Evolutionary conservation across 2,113 vertebrate species (phyloP), one percentile per base, ranked within the genome.

Genomic region (Lamprotornis superbus): DNA sequence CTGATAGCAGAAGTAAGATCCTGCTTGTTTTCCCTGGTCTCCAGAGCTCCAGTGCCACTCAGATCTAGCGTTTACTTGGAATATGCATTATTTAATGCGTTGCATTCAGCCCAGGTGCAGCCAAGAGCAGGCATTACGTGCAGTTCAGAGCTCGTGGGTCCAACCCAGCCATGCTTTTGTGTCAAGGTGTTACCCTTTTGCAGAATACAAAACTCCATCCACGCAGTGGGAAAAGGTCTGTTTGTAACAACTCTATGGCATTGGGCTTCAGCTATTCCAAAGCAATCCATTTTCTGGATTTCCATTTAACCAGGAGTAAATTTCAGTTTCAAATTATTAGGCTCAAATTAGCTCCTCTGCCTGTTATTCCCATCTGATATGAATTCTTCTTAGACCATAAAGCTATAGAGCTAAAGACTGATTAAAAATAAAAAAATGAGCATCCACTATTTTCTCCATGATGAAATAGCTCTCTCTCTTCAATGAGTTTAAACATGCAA

Each of bases 71-170:
- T 56, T 91, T 75, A n/a, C 64, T 95, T 90, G 10, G 3, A 56
- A 78, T 50, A 88, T 92, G 69, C 56, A 91, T 95, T 92, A 93
- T 95, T 97, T 90, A 94, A 46, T 15, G 57, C 0, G 1, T 16
- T 39, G 64, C 53, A 65, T 76, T 93, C 86, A 95, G 65, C 16
- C 65, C 90, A 96, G 92, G 73, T 61, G 75, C 90, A 93, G 24
- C 37, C 57, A 82, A 42, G 63, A 77, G 70, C 22, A 87, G 37
- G n/a, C 52, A 87, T 87, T 82, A 53, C 1, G 0, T 49, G 77
- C 83, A 93, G 91, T 67, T 93, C 89, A 93, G 67, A 93, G 91
- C 81, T 67, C 12, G 1, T 55, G 67, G 49, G 57, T 61, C 55
- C 55, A 60, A 44, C 42, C 22, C 56, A 73, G 28, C 40, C 33